A percentile compares a stretch with the other conserved stretches of the same genome.
phyloP scores from a whole-genome alignment of 2,888 invertebrate genomes.

The Agrilus biguttatus region DNA sequence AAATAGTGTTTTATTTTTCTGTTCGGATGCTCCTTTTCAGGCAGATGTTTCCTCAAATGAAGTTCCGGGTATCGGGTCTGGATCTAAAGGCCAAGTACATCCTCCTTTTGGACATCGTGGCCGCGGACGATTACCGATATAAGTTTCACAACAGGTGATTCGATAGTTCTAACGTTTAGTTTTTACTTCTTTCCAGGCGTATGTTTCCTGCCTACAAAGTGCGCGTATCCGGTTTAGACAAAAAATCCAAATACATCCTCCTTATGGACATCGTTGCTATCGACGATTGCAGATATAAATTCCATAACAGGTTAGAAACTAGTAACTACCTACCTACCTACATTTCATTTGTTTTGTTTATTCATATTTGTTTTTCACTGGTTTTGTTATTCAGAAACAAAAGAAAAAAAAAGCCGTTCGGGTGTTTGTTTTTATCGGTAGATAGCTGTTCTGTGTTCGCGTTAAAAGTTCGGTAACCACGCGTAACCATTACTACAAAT shows the following conservation, averaged over 20 bases:
- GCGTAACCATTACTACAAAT: too few relatives aligned
- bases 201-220: slow-evolving; percentile 98
- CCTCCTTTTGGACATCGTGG: slow-evolving; percentile 95
- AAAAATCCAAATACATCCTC: slow-evolving; percentile 93
- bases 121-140: slow-evolving; percentile 97
- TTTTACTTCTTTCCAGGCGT: slow-evolving; percentile 57
- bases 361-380: slow-evolving; percentile 1
- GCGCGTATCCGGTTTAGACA: slow-evolving; percentile 90
- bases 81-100: slow-evolving; percentile 99
- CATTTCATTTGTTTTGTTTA: not conserved
- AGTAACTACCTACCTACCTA: not conserved
- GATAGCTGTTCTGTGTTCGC: slow-evolving; percentile 2
- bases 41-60: slow-evolving; percentile 99
- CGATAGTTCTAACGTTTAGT: not conserved
- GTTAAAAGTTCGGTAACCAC: too few relatives aligned
- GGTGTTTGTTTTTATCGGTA: slow-evolving; percentile 16
- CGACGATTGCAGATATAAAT: slow-evolving; percentile 91
- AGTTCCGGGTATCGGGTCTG: slow-evolving; percentile 94
- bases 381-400: not conserved
- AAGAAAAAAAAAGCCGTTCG: slow-evolving; percentile 7
- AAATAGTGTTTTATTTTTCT: not conserved
- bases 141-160: slow-evolving; percentile 88
- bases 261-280: slow-evolving; percentile 95
- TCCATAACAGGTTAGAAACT: slow-evolving; percentile 71
- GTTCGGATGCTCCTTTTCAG: slow-evolving; percentile 42